Base-by-base conservation (phyloP, 2,888 invertebrate species). In the Coleophora deauratella region DNA sequence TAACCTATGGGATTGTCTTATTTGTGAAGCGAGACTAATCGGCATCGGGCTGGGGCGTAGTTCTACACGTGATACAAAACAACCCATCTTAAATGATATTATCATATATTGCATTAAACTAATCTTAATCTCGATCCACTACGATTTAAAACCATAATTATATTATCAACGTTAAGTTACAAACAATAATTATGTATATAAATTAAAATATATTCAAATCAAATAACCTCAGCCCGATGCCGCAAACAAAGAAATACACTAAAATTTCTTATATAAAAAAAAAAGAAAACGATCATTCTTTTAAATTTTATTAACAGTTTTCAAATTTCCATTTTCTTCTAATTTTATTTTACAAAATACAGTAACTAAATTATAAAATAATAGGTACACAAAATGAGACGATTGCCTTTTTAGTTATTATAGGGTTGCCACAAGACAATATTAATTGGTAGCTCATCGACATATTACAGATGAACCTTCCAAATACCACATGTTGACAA, bases 1-100 rank as follows among this genome's bases (percentile, higher is more conserved):
- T 66, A 72, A 65, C 65, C 68, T 72, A 72, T 53, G 50, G 59
- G 64, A 65, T 59, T 54, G 65, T 59, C 65, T 64, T 62, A 66
- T n/a, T 11, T 11, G 46, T 45, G 46, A 60, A 62, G 55, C 62
- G 64, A 59, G 57, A 59, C 46, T 49, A 52, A 49, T 44, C 49
- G 48, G 46, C 43, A 49, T 48, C 53, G 49, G 45, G 51, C 54
- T 6, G 57, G 54, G 53, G 52, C 52, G 50, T n/a, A n/a, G n/a
- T n/a, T n/a, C n/a, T n/a, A n/a, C n/a, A n/a, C 45, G 46, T 47
- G 43, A 38, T 52, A 40, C 50, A 35, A 38, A 37, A 38, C 35
- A 38, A 38, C 34, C 37, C 11, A 32, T 15, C 28, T 10, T 37
- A 28, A 30, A 43, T 21, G 3, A 21, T 21, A 33, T n/a, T n/a